Evolutionary conservation across 2,113 vertebrate species (phyloP).

Genomic region (Eulemur macaco): DNA sequence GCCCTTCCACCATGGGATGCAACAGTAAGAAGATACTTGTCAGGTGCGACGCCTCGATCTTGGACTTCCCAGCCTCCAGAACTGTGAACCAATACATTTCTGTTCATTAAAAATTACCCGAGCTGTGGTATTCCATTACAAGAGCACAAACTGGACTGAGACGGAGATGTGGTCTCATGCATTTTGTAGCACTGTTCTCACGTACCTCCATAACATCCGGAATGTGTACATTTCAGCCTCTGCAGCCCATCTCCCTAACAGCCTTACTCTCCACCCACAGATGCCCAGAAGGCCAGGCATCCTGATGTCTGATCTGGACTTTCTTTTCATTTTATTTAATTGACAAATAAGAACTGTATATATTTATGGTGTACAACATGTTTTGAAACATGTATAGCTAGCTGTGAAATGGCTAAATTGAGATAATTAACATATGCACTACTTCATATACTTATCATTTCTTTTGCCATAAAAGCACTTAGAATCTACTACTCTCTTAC

Average conservation of each 20-base stretch:
- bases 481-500: neutral
- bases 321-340: neutral
- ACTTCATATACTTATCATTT: neutral
- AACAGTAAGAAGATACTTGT: neutral
- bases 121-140: neutral
- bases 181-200: neutral
- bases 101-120: too few species aligned
- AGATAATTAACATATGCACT: neutral
- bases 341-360: neutral
- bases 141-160: neutral
- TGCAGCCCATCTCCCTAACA: neutral
- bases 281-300: neutral
- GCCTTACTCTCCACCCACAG: neutral
- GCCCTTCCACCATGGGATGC: neutral
- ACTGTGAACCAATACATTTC: neutral
- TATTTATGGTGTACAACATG: neutral
- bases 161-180: neutral
- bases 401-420: neutral
- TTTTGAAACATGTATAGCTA: neutral
- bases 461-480: neutral
- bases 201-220: accelerated
- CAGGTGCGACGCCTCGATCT: neutral
- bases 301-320: neutral
- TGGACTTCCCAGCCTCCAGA: neutral
- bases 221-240: neutral